These are phyloP conservation scores for Arenaria interpres DNA, from an alignment of 2,113 vertebrate species.

Conservation along the genomic window DNA sequence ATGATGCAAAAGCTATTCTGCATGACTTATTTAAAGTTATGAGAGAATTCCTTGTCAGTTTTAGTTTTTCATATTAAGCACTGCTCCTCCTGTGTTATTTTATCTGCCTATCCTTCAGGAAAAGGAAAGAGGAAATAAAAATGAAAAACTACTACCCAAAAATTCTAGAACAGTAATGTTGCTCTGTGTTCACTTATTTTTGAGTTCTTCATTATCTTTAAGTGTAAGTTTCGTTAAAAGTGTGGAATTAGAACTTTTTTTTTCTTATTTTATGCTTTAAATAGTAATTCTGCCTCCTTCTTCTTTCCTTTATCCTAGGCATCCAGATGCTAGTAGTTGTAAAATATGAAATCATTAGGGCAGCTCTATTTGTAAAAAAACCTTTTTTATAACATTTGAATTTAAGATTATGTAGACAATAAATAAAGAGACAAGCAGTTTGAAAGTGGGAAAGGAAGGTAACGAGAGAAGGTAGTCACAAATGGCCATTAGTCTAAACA, in stretches of 20 bases:
- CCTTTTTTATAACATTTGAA: neutral
- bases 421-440: neutral
- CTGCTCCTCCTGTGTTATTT: neutral
- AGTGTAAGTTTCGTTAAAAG: neutral
- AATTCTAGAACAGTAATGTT: neutral
- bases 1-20: neutral
- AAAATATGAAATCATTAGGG: neutral
- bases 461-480: neutral
- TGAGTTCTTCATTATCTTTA: neutral
- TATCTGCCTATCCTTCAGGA: neutral
- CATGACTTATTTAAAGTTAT: slow-evolving; percentile 40
- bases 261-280: neutral
- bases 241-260: neutral
- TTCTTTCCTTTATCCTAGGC: neutral
- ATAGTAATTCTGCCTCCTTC: neutral
- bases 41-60: slow-evolving; percentile 5
- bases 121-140: neutral
- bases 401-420: neutral
- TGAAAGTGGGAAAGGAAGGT: neutral
- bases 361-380: neutral
- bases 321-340: neutral
- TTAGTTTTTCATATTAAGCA: slow-evolving; percentile 29
- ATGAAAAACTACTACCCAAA: neutral
- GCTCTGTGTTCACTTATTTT: neutral
- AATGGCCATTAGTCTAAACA: neutral